These are phyloP conservation scores for Leptopilina boulardi DNA, from an alignment of 1,140 invertebrate genomes.

Conservation along the genomic window DNA sequence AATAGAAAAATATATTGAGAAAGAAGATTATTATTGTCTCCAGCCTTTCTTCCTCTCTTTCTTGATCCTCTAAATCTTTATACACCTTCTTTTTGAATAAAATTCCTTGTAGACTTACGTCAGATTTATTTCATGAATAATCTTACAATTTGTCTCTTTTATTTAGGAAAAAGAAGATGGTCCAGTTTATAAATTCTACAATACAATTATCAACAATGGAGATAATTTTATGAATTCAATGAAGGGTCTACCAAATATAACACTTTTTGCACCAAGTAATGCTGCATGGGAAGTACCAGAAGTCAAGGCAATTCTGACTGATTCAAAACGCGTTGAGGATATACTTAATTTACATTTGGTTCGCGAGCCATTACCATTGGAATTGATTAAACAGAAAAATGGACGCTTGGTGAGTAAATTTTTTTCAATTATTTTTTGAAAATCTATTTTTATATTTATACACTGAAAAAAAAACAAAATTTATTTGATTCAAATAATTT, in stretches of 20 bases:
- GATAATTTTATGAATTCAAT: conserved; percentile 85
- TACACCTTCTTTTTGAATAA: conserved; percentile 1
- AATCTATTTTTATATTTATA: background rate
- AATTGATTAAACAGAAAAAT: conserved; percentile 84
- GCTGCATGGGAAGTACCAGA: conserved; percentile 84
- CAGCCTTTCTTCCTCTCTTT: conserved; percentile 26
- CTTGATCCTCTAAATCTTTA: conserved; percentile 4
- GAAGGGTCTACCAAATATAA: conserved; percentile 83
- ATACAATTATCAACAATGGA: conserved; percentile 85
- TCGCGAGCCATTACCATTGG: conserved; percentile 83
- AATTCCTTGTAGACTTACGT: background rate
- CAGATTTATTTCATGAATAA: background rate
- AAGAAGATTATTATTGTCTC: background rate
- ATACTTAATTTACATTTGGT: conserved; percentile 89
- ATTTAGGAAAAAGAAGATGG: conserved; percentile 86
- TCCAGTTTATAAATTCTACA: conserved; percentile 88
- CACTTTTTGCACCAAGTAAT: conserved; percentile 93
- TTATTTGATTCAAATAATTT: too few species aligned
- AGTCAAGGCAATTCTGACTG: conserved; percentile 82
- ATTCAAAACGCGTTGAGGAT: conserved; percentile 81
- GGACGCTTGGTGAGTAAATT: conserved; percentile 79
- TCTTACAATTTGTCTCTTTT: conserved; percentile 47
- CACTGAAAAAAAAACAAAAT: too few species aligned
- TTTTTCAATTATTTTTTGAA: background rate
- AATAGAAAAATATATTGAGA: too few species aligned